phyloP scores from a whole-genome alignment of 2,888 invertebrate species.

The Drosophila suboccidentalis region DNA sequence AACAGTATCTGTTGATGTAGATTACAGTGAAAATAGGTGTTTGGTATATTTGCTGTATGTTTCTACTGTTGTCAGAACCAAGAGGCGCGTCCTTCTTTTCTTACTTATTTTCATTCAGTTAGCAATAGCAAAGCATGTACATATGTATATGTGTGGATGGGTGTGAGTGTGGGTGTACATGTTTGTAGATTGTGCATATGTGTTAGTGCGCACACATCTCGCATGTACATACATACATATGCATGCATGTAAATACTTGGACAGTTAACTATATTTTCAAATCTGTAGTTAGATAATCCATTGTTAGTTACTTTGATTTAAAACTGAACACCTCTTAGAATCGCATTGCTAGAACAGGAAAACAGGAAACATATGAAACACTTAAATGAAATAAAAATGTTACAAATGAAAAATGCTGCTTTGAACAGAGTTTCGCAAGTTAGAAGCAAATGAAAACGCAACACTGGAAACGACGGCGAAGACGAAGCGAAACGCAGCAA shows the following conservation, averaged over 20 bases:
- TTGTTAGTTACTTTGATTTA: slow-evolving; percentile 31
- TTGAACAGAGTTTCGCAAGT: slow-evolving; percentile 18
- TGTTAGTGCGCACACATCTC: slow-evolving; percentile 51
- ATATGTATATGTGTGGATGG: slow-evolving; percentile 32
- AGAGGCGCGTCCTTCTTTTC: slow-evolving; percentile 7
- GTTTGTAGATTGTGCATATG: slow-evolving; percentile 20
- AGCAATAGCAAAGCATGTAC: slow-evolving; percentile 70
- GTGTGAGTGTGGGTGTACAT: slow-evolving; percentile 32
- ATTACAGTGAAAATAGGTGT: slow-evolving; percentile 8
- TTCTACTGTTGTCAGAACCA: slow-evolving; percentile 15
- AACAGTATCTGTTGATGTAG: slow-evolving; percentile 2
- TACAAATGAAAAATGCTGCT: slow-evolving; percentile 17
- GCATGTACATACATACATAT: too few species aligned
- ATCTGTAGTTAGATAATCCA: slow-evolving; percentile 6
- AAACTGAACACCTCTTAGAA: slow-evolving; percentile 21
- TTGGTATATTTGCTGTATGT: slow-evolving; percentile 1
- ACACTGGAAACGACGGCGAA: slow-evolving; percentile 23
- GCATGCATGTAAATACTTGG: slow-evolving; percentile 4
- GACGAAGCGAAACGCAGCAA: slow-evolving; percentile 22
- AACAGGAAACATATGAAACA: slow-evolving; percentile 8
- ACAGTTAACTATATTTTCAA: slow-evolving; percentile 17
- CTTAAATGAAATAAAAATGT: neutral
- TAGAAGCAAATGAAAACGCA: slow-evolving; percentile 36
- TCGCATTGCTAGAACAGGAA: slow-evolving; percentile 26
- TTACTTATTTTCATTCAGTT: slow-evolving; percentile 35